Evolutionary conservation across 92 coral and sea anemone species (phyloP).

Genomic region (Pocillopora grandis): DNA sequence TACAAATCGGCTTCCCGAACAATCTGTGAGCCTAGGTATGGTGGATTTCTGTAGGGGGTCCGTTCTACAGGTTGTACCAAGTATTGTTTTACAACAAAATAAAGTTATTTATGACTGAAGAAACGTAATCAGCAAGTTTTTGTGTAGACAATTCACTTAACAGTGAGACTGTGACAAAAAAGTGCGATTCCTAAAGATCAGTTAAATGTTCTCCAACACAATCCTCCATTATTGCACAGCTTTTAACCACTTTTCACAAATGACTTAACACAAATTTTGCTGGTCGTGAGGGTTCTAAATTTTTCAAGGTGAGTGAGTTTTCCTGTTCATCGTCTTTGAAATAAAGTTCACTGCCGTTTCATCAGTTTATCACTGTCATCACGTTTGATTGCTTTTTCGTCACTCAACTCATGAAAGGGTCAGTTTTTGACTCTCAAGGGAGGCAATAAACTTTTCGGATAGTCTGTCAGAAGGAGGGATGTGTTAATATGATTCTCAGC

Average conservation of each 20-base stretch:
- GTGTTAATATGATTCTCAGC: not conserved
- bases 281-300: not conserved
- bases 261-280: not conserved
- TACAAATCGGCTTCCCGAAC: slow-evolving; percentile 36
- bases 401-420: not conserved
- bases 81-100: not conserved
- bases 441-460: not conserved
- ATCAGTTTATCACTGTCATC: not conserved
- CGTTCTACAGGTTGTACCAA: not conserved
- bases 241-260: slow-evolving; percentile 9
- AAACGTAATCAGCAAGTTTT: not conserved
- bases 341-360: no score
- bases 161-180: not conserved
- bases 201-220: slow-evolving; percentile 11
- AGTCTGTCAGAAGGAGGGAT: not conserved
- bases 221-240: not conserved
- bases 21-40: not conserved
- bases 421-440: not conserved
- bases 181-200: slow-evolving; percentile 29
- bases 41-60: not conserved
- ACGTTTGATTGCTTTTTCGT: slow-evolving; percentile 3
- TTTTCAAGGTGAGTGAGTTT: not conserved
- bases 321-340: not conserved
- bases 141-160: not conserved
- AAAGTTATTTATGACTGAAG: not conserved